Evolutionary conservation across 2,888 invertebrate genomes (phyloP).

Genomic region (Hyalella azteca): DNA sequence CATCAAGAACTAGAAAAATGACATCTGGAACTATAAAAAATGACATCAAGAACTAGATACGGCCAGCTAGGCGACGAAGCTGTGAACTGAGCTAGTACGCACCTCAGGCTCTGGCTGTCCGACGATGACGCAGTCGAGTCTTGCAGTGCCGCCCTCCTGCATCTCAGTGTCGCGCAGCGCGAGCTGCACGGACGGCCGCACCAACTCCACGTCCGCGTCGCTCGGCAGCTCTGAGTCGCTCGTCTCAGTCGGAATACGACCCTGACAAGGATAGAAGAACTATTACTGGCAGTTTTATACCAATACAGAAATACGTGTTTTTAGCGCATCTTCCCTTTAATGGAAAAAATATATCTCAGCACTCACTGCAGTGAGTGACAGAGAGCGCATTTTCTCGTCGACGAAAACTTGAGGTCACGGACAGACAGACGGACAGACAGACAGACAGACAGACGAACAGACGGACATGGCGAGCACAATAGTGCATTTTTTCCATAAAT

Average conservation of each 20-base stretch:
- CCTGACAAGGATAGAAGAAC: too few relatives aligned
- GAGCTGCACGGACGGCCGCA: conserved; percentile 75
- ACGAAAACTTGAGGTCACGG: too few relatives aligned
- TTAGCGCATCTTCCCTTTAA: too few relatives aligned
- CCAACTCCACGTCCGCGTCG: conserved; percentile 71
- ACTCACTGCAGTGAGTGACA: too few relatives aligned
- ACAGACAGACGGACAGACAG: too few relatives aligned
- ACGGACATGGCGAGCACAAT: too few relatives aligned
- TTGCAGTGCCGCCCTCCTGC: conserved; percentile 73
- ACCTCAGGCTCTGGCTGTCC: conserved; percentile 84
- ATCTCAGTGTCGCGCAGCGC: conserved; percentile 73
- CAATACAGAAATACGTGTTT: too few relatives aligned
- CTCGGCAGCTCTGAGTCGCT: conserved; percentile 75
- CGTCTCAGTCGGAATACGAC: conserved; percentile 72
- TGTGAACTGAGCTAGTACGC: background rate
- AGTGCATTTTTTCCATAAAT: too few relatives aligned
- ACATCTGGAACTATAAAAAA: background rate
- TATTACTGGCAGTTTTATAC: too few relatives aligned
- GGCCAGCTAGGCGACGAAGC: background rate
- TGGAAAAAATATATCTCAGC: too few relatives aligned
- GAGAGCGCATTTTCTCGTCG: too few relatives aligned
- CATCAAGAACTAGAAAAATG: background rate
- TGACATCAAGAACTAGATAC: background rate
- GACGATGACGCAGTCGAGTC: conserved; percentile 77
- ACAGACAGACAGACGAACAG: too few relatives aligned